Evolutionary conservation across 2,113 vertebrate species (phyloP).

Genomic region (Rhinolophus ferrumequinum): DNA sequence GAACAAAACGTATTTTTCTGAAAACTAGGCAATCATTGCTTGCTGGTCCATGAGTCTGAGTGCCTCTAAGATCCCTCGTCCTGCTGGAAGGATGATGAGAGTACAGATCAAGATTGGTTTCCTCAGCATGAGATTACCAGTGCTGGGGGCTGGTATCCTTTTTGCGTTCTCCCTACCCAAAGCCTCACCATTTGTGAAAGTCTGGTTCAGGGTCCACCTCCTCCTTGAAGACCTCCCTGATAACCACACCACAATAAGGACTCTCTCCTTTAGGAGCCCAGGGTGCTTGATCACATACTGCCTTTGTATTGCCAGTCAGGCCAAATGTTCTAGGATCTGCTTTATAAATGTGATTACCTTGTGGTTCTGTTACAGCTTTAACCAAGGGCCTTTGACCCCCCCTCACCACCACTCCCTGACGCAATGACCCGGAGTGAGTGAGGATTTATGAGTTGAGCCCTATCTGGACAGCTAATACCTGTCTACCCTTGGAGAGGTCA

Average conservation of each 20-base stretch:
- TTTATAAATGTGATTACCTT: neutral
- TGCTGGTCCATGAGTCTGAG: neutral
- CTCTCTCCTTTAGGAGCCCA: neutral
- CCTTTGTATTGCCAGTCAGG: neutral
- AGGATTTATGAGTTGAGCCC: neutral
- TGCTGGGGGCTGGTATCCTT: neutral
- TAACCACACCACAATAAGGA: neutral
- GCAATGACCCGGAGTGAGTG: neutral
- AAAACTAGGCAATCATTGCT: neutral
- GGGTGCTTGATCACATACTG: neutral
- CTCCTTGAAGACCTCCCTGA: constrained; percentile 46
- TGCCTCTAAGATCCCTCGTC: neutral
- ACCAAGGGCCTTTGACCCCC: neutral
- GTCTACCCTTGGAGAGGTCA: neutral
- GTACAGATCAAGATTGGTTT: constrained; percentile 51
- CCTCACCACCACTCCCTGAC: fast-evolving
- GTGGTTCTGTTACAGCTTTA: neutral
- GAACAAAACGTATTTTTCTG: constrained; percentile 55
- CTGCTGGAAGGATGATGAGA: neutral
- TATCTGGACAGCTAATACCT: neutral
- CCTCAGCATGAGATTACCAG: neutral
- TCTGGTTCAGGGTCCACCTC: neutral
- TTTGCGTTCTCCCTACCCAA: neutral
- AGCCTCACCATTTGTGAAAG: neutral
- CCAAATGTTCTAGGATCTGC: neutral